Evolutionary conservation across 2,797 vertebrate species (phyloP), one percentile per base, ranked within the genome.

Genomic region (Melanitta fusca): DNA sequence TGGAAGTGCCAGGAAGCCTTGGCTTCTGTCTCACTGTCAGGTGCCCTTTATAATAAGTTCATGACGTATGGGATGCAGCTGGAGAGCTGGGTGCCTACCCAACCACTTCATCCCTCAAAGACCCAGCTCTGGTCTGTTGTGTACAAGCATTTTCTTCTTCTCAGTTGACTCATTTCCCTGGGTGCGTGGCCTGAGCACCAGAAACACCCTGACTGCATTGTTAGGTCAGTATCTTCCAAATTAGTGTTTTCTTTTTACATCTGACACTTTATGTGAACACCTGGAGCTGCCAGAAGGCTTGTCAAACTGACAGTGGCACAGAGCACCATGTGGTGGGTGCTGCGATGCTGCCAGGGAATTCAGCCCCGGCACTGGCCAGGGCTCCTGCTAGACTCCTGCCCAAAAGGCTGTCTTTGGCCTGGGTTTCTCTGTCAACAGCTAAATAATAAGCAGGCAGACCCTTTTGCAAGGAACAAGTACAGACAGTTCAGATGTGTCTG

Each of bases 151-250:
- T 86, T 93, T 64, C 49, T 74, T 45, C 54, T 80, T 58, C 60
- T 68, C n/a, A 51, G 70, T 80, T 75, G 41, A 32, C 45, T 90
- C 80, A 43, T 73, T 73, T 70, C 51, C 58, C 61, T 5, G 34
- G 11, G 25, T 7, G 80, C 85, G 53, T 3, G 0, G 36, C 57
- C 10, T 2, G 4, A 62, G 47, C 21, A 34, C 34, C 28, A 69
- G 34, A n/a, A 66, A 20, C 51, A 68, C 62, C 85, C 57, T 43
- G 87, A 34, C 39, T 36, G 45, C 41, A 1, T 36, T 85, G n/a
- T 80, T 53, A 70, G 85, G 86, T 77, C 88, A 91, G 24, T 20
- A 68, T 64, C 68, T 89, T 56, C 74, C 56, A 60, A 87, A 96
- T 53, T 22, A 85, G 56, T 4, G 7, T 25, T 64, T 75, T 38